These are phyloP conservation scores for Eremophila alpestris DNA, from an alignment of 2,797 vertebrate species.

Conservation along the genomic window DNA sequence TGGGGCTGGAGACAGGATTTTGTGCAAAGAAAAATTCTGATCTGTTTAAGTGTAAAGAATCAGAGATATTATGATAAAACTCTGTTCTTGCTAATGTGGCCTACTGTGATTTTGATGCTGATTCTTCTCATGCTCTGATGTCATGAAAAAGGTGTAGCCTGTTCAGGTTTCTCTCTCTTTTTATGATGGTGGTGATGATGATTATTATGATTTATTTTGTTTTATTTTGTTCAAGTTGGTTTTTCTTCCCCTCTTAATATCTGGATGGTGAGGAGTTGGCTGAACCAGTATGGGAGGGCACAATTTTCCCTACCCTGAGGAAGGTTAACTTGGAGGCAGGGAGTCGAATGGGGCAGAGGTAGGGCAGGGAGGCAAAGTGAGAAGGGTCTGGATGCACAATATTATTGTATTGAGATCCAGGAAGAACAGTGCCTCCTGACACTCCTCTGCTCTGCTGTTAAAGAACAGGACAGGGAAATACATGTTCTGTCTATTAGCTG, in stretches of 20 bases:
- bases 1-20: neutral
- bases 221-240: neutral
- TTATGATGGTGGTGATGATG: neutral
- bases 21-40: neutral
- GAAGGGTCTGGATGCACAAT: neutral
- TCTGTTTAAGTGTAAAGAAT: neutral
- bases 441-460: neutral
- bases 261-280: accelerated
- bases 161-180: neutral
- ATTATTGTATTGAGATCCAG: neutral
- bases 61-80: neutral
- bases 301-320: neutral
- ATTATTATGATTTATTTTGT: neutral
- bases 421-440: neutral
- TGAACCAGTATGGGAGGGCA: neutral
- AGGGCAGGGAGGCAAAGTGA: neutral
- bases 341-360: neutral
- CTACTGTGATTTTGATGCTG: neutral
- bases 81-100: neutral
- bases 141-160: neutral
- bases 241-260: neutral
- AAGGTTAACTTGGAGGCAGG: neutral
- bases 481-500: neutral
- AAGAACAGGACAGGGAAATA: neutral
- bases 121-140: neutral